phyloP scores from a whole-genome alignment of 2,113 vertebrate genomes.

The Caranx ignobilis region DNA sequence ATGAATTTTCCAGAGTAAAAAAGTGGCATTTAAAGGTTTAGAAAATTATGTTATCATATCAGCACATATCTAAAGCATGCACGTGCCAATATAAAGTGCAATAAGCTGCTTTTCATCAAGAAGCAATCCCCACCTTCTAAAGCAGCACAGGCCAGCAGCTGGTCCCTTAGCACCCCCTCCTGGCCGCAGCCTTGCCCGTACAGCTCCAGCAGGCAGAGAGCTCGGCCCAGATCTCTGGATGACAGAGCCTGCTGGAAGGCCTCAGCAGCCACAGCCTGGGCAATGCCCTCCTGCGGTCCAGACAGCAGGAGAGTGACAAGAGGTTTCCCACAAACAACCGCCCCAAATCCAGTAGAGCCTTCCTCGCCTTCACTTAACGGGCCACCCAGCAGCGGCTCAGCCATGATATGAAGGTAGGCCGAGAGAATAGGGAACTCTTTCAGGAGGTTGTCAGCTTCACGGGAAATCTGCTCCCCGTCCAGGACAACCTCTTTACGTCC shows the following conservation, averaged over 20 bases:
- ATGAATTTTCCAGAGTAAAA: no score
- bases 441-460: constrained; percentile 89
- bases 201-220: constrained; percentile 87
- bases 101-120: neutral
- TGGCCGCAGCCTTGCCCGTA: constrained; percentile 85
- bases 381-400: constrained; percentile 82
- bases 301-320: constrained; percentile 86
- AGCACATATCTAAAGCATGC: neutral
- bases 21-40: no score
- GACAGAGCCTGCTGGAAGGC: constrained; percentile 89
- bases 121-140: constrained; percentile 85
- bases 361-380: constrained; percentile 70
- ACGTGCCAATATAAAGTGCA: neutral
- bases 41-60: neutral
- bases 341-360: constrained; percentile 72
- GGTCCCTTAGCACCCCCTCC: constrained; percentile 86
- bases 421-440: constrained; percentile 89
- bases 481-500: constrained; percentile 88
- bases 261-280: constrained; percentile 81
- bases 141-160: constrained; percentile 88
- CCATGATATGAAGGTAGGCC: constrained; percentile 86
- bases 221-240: constrained; percentile 85
- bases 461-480: constrained; percentile 88
- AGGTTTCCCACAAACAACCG: constrained; percentile 85
- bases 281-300: constrained; percentile 85